Base-by-base conservation (phyloP, 1,140 invertebrate genomes). In the Drosophila murphyi region DNA sequence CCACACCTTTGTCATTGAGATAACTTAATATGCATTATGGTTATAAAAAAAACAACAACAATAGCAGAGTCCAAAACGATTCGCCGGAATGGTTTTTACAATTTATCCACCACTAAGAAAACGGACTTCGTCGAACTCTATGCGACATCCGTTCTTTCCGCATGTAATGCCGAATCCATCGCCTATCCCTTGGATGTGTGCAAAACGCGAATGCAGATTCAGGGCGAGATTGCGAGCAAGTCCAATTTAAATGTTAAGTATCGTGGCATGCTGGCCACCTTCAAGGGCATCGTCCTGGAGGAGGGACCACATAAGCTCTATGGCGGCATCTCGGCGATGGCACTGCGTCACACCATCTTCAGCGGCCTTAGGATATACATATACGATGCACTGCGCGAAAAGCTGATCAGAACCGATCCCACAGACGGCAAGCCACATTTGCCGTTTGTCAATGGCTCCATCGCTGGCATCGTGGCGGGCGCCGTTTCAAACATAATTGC, bases 241-340 rank as follows among this genome's bases (percentile, higher is more conserved):
- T 20, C 50, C 0, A 37, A 5, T 2, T 2, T 34, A n/a, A 5
- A 3, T 1, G 1, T 45, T 1, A 65, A 65, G 8, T 60, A 59
- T 12, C 55, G 64, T 1, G 70, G 70, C 29, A 57, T 77, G 51
- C 0, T 80, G 0, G 60, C 35, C 28, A 80, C 70, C 2, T 63
- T n/a, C 0, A 1, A 61, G 4, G 64, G 56, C 41, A 73, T 80
- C 7, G 31, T 70, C 4, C 35, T 6, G 3, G 56, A 70, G 45
- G 78, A 80, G 41, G 78, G 74, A 6, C 2, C 65, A 0, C 12
- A 31, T 0, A 51, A 55, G 12, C 50, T 80, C 3, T 80, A 80
- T 12, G 56, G 64, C 7, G 78, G 78, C 1, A 6, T 80, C 0
- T 70, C 78, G 4, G 70, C 78, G 20, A 80, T 80, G 70, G n/a